Evolutionary conservation across 2,888 invertebrate genomes (phyloP).

Genomic region (Zaprionus obscuricornis): DNA sequence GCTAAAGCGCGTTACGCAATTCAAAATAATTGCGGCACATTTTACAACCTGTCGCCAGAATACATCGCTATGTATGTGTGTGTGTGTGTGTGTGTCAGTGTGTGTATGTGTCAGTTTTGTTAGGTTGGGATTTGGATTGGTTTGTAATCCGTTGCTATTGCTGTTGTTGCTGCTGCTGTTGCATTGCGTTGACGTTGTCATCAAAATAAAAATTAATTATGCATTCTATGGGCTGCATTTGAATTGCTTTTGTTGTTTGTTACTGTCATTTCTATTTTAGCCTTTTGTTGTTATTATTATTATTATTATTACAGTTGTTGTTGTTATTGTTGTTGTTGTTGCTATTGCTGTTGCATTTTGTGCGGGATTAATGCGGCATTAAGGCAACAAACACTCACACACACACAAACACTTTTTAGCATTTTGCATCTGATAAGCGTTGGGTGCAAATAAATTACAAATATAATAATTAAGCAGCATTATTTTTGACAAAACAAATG

Average conservation of each 20-base stretch:
- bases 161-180: not conserved
- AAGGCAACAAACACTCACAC: slow-evolving; percentile 43
- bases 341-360: slow-evolving; percentile 35
- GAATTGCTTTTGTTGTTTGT: slow-evolving; percentile 75
- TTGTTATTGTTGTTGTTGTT: slow-evolving; percentile 20
- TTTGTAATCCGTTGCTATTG: no score
- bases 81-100: not conserved
- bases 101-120: not conserved
- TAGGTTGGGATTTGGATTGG: not conserved
- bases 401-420: slow-evolving; percentile 53
- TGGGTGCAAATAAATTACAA: slow-evolving; percentile 78
- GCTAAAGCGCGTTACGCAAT: slow-evolving; percentile 37
- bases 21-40: slow-evolving; percentile 53
- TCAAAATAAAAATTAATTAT: slow-evolving; percentile 83
- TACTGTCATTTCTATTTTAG: slow-evolving; percentile 70
- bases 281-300: slow-evolving; percentile 48
- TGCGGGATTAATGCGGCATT: slow-evolving; percentile 71
- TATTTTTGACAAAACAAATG: slow-evolving; percentile 77
- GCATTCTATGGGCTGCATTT: slow-evolving; percentile 80
- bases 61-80: slow-evolving; percentile 16
- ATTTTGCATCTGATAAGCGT: slow-evolving; percentile 69
- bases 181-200: slow-evolving; percentile 76
- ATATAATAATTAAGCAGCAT: slow-evolving; percentile 81
- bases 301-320: slow-evolving; percentile 44
- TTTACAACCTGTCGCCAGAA: slow-evolving; percentile 18